Base-by-base conservation (phyloP, 2,888 invertebrate species). In the Coecobrya sp. region DNA sequence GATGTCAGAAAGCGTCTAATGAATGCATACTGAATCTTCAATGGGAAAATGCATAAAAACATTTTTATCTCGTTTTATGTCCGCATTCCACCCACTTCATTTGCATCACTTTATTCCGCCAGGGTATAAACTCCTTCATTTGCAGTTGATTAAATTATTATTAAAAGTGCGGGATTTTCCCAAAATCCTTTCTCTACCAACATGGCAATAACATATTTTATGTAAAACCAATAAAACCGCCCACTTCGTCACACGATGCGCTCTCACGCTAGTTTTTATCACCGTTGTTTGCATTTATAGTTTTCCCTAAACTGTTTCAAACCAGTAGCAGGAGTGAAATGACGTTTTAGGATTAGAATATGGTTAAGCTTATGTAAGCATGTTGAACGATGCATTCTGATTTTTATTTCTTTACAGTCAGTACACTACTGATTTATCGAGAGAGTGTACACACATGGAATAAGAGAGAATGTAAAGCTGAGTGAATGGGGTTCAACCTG, bases 101-200 rank as follows among this genome's bases (percentile, higher is more conserved):
- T 68, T 68, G 68, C 68, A 13, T 2, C 30, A n/a, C 13, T 68
- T 68, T 68, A 27, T 68, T 30, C 65, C 65, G 11, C 16, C 11
- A 13, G 65, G 27, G 25, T 4, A 27, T 68, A 30, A 16, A 30
- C 30, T 68, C 13, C 36, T 68, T 65, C 68, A 68, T 68, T 68
- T 68, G n/a, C 68, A 36, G 68, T 68, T 68, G 68, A 70, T 42
- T 36, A 70, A 70, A 70, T 42, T 70, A 70, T 70, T 70, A 36
- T 70, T 70, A 19, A 5, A n/a, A 70, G 25, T 70, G 36, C 70
- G 36, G 36, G 70, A 70, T 70, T 70, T 70, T 70, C 42, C 70
- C 16, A 36, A 70, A 42, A 42, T 11, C 70, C 70, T 70, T 19
- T 42, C 36, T 70, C n/a, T 19, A 1, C 1, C n/a, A 0, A 30